phyloP scores from a whole-genome alignment of 2,113 vertebrate genomes.

The Clupea harengus region DNA sequence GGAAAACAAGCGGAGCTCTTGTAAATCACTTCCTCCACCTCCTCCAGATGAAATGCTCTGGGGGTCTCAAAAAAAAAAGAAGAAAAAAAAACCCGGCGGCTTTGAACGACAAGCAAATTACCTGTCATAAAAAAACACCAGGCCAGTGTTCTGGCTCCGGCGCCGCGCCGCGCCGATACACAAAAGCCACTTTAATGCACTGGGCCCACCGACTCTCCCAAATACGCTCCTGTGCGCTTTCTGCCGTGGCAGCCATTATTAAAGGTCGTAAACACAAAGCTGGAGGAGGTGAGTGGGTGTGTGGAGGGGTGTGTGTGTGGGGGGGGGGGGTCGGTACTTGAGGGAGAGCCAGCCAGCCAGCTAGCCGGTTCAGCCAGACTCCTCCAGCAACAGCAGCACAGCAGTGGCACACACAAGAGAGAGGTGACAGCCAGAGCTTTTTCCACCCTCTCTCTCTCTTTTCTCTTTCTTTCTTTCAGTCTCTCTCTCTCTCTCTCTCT shows the following conservation, averaged over 20 bases:
- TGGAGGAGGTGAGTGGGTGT: constrained; percentile 12
- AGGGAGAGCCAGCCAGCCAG: neutral
- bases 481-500: neutral
- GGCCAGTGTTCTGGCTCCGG: constrained; percentile 53
- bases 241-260: constrained; percentile 63
- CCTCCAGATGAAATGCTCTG: constrained; percentile 58
- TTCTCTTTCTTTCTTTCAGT: neutral
- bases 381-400: constrained; percentile 1
- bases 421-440: neutral
- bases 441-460: neutral
- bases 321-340: neutral
- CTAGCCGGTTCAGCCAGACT: neutral
- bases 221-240: constrained; percentile 57
- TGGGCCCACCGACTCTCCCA: constrained; percentile 45
- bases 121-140: constrained; percentile 68
- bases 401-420: neutral
- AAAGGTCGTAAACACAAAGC: constrained; percentile 66
- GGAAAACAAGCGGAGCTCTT: constrained; percentile 27
- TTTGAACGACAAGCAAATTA: constrained; percentile 73
- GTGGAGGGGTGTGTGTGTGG: neutral
- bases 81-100: constrained; percentile 47
- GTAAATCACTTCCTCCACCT: constrained; percentile 38
- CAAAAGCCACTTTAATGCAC: constrained; percentile 58
- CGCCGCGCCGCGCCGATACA: constrained; percentile 31
- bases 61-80: too few relatives aligned